Evolutionary conservation across 2,797 vertebrate genomes (phyloP).

Genomic region (Gymnoscopelus braueri): DNA sequence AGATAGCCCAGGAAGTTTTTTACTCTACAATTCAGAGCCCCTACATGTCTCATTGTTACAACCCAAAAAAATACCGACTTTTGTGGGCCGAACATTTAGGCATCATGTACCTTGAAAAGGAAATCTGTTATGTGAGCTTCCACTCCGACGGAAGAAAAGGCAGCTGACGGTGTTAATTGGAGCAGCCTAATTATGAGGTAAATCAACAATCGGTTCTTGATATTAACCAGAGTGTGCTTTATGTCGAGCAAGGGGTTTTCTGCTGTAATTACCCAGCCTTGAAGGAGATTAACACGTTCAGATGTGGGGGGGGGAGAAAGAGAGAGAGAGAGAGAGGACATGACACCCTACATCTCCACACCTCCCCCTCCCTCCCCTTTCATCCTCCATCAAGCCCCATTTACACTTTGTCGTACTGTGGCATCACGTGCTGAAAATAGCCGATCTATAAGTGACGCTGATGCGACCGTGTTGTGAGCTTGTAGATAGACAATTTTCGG

Average conservation of each 20-base stretch:
- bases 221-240: conserved; percentile 56
- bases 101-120: neutral
- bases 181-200: conserved; percentile 57
- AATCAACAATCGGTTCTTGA: conserved; percentile 54
- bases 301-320: conserved; percentile 35
- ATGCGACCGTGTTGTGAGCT: too few species aligned
- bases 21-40: conserved; percentile 9
- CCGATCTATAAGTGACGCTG: too few species aligned
- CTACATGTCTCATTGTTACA: conserved; percentile 1
- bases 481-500: too few species aligned
- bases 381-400: neutral
- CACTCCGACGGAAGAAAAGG: conserved; percentile 14
- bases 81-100: conserved; percentile 4
- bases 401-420: too few species aligned
- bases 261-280: conserved; percentile 70
- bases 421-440: too few species aligned
- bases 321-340: conserved; percentile 42
- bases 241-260: conserved; percentile 47
- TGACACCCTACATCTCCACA: conserved; percentile 53
- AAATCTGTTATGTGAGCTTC: neutral
- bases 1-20: conserved; percentile 10
- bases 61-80: neutral
- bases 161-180: conserved; percentile 49
- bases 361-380: conserved; percentile 15
- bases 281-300: conserved; percentile 66